These are phyloP conservation scores for Seriola aureovittata DNA, from an alignment of 2,113 vertebrate species.

Conservation along the genomic window DNA sequence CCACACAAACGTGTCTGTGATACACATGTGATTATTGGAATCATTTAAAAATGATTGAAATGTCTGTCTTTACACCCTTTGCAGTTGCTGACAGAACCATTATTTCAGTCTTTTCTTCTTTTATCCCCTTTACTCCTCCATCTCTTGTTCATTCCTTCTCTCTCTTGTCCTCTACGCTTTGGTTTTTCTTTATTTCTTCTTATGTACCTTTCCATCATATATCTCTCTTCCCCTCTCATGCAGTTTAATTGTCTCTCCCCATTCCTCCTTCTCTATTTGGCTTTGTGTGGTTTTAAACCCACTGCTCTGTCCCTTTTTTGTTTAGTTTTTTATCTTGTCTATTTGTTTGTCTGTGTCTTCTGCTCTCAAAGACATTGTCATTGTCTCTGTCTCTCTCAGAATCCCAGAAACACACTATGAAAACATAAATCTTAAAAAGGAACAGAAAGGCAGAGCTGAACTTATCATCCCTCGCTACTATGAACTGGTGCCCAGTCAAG, in stretches of 20 bases:
- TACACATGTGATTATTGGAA: slow-evolving; percentile 5
- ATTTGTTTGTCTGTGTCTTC: slow-evolving; percentile 10
- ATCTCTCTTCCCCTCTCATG: not conserved
- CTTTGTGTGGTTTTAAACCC: slow-evolving; percentile 8
- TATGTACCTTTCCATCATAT: slow-evolving; percentile 39
- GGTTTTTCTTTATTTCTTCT: slow-evolving; percentile 20
- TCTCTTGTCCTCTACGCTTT: not conserved
- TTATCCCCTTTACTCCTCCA: not conserved
- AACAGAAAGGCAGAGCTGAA: slow-evolving; percentile 75
- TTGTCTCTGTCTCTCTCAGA: slow-evolving; percentile 67
- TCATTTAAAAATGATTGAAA: slow-evolving; percentile 12
- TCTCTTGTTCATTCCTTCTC: not conserved
- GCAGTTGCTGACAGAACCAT: slow-evolving; percentile 33
- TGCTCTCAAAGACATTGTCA: slow-evolving; percentile 20
- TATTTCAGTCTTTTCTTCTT: not conserved
- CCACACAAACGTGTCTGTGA: not conserved
- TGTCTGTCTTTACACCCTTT: not conserved
- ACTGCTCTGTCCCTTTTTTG: not conserved
- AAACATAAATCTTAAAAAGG: slow-evolving; percentile 86
- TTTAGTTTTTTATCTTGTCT: not conserved
- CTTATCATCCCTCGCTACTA: slow-evolving; percentile 81
- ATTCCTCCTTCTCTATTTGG: not conserved
- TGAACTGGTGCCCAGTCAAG: slow-evolving; percentile 81
- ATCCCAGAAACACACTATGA: slow-evolving; percentile 77
- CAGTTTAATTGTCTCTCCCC: not conserved